A percentile compares a stretch with the other conserved stretches of the same genome.
Evolutionary conservation across 2,113 vertebrate species (phyloP).

Genomic region (Mobula hypostoma): DNA sequence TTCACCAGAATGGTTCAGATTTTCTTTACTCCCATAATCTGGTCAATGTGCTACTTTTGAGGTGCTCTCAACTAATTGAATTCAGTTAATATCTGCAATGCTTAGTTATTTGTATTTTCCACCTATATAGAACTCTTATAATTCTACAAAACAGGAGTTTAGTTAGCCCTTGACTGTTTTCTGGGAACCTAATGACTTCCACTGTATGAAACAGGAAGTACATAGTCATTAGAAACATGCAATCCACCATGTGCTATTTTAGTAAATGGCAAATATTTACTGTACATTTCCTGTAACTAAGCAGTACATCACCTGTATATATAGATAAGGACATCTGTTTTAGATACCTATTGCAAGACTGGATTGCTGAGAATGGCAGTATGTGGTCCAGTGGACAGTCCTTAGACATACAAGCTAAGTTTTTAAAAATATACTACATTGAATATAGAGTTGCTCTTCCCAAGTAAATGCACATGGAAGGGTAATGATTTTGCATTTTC

Average conservation of each 20-base stretch:
- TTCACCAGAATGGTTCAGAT: not conserved
- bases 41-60: not conserved
- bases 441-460: not conserved
- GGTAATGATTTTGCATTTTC: not conserved
- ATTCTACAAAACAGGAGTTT: not conserved
- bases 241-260: not conserved
- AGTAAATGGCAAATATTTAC: not conserved
- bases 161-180: not conserved
- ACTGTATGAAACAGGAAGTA: not conserved
- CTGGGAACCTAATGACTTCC: not conserved
- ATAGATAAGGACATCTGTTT: too few relatives aligned
- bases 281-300: not conserved
- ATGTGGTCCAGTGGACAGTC: not conserved
- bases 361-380: not conserved
- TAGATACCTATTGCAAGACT: not conserved
- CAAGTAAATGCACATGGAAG: not conserved
- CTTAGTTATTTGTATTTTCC: not conserved
- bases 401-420: not conserved
- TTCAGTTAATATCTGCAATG: not conserved
- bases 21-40: not conserved
- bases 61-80: not conserved
- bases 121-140: not conserved
- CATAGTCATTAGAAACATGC: not conserved
- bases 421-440: not conserved
- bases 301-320: too few relatives aligned